These are phyloP conservation scores for Pteria penguin DNA, from an alignment of 2,888 invertebrate genomes.

Conservation along the genomic window DNA sequence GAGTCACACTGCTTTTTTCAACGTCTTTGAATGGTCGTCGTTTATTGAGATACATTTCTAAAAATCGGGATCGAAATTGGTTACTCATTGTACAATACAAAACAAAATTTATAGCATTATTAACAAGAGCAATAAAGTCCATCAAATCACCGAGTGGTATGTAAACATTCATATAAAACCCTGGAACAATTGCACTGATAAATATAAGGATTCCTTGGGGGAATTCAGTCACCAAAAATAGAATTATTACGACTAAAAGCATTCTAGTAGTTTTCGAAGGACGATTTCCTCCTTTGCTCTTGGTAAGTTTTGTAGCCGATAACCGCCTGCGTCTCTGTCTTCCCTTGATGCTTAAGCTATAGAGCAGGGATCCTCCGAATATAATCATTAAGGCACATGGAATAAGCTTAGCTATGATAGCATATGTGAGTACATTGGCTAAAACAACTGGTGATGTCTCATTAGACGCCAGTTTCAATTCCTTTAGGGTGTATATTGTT, in stretches of 20 bases:
- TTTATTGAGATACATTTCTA: constrained; percentile 66
- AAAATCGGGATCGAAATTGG: constrained; percentile 84
- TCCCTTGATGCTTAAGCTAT: constrained; percentile 65
- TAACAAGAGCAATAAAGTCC: constrained; percentile 93
- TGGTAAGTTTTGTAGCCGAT: constrained; percentile 55
- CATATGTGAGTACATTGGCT: constrained; percentile 78
- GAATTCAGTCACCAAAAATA: constrained; percentile 93
- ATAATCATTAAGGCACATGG: constrained; percentile 92
- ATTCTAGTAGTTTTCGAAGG: constrained; percentile 90
- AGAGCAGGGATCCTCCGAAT: constrained; percentile 79
- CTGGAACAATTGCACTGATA: constrained; percentile 86
- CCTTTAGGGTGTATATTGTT: constrained; percentile 60
- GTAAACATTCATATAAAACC: constrained; percentile 85
- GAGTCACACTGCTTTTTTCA: constrained; percentile 51
- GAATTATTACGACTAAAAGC: constrained; percentile 90
- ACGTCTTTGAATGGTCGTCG: constrained; percentile 51
- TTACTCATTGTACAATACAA: constrained; percentile 96
- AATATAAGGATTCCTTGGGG: constrained; percentile 89
- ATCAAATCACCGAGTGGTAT: constrained; percentile 85
- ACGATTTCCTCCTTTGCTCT: constrained; percentile 52
- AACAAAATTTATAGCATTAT: constrained; percentile 95
- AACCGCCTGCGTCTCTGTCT: constrained; percentile 61
- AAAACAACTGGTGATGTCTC: constrained; percentile 62
- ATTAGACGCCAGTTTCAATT: constrained; percentile 63
- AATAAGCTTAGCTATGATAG: constrained; percentile 93